Percentiles rank a stretch among this genome's conserved stretches.
These are phyloP conservation scores for Drosophila basisetae DNA, from an alignment of 2,888 invertebrate species.

Conservation along the genomic window DNA sequence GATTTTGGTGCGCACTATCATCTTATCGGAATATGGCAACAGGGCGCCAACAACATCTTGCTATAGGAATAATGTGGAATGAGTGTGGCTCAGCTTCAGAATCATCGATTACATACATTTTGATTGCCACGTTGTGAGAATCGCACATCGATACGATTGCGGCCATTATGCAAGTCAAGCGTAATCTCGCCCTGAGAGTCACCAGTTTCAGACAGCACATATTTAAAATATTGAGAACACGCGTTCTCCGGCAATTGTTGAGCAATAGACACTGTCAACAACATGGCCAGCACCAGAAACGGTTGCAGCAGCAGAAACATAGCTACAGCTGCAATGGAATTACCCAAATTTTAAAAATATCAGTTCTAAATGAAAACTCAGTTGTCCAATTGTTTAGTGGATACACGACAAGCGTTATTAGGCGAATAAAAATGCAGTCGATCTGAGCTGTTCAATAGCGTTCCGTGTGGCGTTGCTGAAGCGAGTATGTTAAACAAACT, in stretches of 20 bases:
- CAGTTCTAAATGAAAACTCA: slow-evolving; percentile 6
- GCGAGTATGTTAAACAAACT: slow-evolving; percentile 56
- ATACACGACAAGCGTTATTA: slow-evolving; percentile 39
- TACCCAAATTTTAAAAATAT: neutral
- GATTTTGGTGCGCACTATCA: slow-evolving; percentile 3
- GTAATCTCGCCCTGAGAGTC: slow-evolving; percentile 60
- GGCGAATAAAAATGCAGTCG: slow-evolving; percentile 36
- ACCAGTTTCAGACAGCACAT: slow-evolving; percentile 33
- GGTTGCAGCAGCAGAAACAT: slow-evolving; percentile 11
- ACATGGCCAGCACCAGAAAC: slow-evolving; percentile 4
- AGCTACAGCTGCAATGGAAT: neutral
- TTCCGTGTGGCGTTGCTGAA: slow-evolving; percentile 3
- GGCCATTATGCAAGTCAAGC: slow-evolving; percentile 50
- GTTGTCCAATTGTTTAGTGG: slow-evolving; percentile 22
- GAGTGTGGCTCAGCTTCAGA: neutral
- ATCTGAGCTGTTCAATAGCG: slow-evolving; percentile 1
- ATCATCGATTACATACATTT: slow-evolving; percentile 43
- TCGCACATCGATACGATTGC: slow-evolving; percentile 62
- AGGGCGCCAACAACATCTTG: slow-evolving; percentile 51
- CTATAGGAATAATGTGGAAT: slow-evolving; percentile 17
- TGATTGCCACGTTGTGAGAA: slow-evolving; percentile 51
- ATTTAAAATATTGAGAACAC: slow-evolving; percentile 56
- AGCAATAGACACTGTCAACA: slow-evolving; percentile 16
- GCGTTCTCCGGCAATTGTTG: slow-evolving; percentile 58
- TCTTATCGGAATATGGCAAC: slow-evolving; percentile 56